A percentile compares a stretch with the other conserved stretches of the same genome.
Conservation (phyloP, 2,797 vertebrate genomes). For the Oreortyx pictus region DNA sequence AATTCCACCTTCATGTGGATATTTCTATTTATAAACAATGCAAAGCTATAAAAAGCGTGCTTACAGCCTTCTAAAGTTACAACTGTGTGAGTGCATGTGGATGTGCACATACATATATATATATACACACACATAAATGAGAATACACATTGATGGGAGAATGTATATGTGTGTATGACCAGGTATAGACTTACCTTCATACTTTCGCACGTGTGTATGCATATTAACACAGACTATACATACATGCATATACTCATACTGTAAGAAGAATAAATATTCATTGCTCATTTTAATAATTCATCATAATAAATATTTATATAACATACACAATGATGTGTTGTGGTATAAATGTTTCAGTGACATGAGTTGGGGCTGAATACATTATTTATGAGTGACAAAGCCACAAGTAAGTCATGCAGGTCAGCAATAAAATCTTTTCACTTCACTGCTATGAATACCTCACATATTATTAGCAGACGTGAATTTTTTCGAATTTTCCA, state of each 20-base stretch:
- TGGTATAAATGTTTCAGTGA: slow-evolving; percentile 77
- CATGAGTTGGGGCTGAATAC: slow-evolving; percentile 58
- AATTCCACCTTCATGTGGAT: slow-evolving; percentile 15
- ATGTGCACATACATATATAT: not conserved
- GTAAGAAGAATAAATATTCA: slow-evolving; percentile 72
- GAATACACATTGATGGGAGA: not conserved
- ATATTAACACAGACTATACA: not conserved
- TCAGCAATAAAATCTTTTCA: slow-evolving; percentile 74
- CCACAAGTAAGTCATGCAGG: slow-evolving; percentile 72
- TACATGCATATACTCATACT: not conserved
- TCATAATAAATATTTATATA: slow-evolving; percentile 79
- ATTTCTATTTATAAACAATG: slow-evolving; percentile 55
- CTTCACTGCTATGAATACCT: slow-evolving; percentile 38
- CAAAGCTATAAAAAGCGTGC: not conserved
- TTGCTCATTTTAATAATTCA: slow-evolving; percentile 75
- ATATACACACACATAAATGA: fast-evolving
- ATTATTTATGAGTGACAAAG: slow-evolving; percentile 74
- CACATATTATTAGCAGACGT: slow-evolving; percentile 14
- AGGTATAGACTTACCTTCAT: not conserved
- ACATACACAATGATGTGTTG: slow-evolving; percentile 72
- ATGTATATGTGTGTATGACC: fast-evolving
- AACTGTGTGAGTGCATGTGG: not conserved
- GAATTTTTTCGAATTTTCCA: slow-evolving; percentile 48
- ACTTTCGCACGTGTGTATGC: not conserved
- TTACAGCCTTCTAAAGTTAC: not conserved